phyloP scores from a whole-genome alignment of 2,888 invertebrate genomes.

The Cyclophora punctaria region DNA sequence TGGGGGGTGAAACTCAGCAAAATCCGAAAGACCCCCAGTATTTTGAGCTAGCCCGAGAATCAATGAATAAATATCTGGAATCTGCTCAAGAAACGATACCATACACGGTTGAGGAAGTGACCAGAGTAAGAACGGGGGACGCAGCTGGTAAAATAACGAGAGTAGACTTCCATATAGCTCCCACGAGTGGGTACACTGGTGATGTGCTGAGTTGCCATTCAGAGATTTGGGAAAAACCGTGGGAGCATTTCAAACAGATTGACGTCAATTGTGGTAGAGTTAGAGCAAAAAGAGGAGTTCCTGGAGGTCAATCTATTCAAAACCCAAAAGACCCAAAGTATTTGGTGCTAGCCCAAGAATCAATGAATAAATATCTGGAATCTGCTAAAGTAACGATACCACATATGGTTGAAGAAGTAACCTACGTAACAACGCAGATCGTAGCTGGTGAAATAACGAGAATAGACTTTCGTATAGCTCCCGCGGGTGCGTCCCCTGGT shows the following conservation, averaged over 20 bases:
- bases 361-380: conserved; percentile 19
- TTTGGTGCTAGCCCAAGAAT: conserved; percentile 20
- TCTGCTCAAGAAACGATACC: background rate
- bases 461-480: conserved; percentile 21
- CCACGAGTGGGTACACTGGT: background rate
- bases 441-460: conserved; percentile 23
- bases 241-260: conserved; percentile 26
- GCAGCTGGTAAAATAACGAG: conserved; percentile 19
- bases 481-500: conserved; percentile 1
- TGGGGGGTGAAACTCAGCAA: background rate
- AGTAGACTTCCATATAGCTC: conserved; percentile 18
- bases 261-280: conserved; percentile 18
- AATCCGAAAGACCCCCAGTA: conserved; percentile 20
- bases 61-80: conserved; percentile 24
- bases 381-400: conserved; percentile 3
- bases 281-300: background rate
- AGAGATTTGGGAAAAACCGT: conserved; percentile 27
- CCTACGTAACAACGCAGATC: conserved; percentile 24
- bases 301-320: conserved; percentile 19
- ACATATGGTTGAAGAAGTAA: conserved; percentile 13
- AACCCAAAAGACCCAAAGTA: conserved; percentile 20
- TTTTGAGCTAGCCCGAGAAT: conserved; percentile 27
- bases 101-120: too few species aligned
- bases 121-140: background rate
- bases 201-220: conserved; percentile 26